A percentile compares a stretch with the other conserved stretches of the same genome.
Conservation (phyloP, 2,113 vertebrate genomes). For the Prionailurus bengalensis region DNA sequence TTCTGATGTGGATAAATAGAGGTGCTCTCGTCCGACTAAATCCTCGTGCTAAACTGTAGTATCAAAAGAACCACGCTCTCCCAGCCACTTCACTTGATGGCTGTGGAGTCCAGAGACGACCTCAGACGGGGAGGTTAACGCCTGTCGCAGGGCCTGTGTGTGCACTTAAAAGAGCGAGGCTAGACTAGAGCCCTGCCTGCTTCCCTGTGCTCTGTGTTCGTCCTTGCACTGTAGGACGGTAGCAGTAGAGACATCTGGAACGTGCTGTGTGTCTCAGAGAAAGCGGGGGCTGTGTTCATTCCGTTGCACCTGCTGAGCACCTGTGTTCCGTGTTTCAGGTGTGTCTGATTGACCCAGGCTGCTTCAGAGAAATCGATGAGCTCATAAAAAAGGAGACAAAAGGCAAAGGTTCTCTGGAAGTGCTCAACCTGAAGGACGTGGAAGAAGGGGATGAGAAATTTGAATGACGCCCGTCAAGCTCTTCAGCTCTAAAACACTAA, state of each 20-base stretch:
- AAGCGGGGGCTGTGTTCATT: slow-evolving; percentile 14
- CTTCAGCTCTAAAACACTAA: background rate
- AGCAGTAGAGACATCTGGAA: background rate
- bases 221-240: too few relatives aligned
- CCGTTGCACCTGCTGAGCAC: background rate
- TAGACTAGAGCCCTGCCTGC: background rate
- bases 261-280: background rate
- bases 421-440: slow-evolving; percentile 96
- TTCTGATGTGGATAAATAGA: background rate
- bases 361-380: slow-evolving; percentile 98
- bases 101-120: background rate
- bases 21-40: background rate
- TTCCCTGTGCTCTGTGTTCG: rapidly evolving
- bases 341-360: slow-evolving; percentile 96
- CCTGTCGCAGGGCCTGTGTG: background rate
- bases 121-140: background rate
- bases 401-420: slow-evolving; percentile 95
- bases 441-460: slow-evolving; percentile 98
- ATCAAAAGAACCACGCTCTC: background rate
- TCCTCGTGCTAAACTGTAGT: background rate
- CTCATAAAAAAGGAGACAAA: slow-evolving; percentile 96
- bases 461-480: slow-evolving; percentile 83
- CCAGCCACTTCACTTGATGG: background rate
- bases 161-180: too few relatives aligned
- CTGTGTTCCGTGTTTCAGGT: slow-evolving; percentile 88